Base-by-base conservation (phyloP, 2,888 invertebrate genomes). In the Agrotis segetum region DNA sequence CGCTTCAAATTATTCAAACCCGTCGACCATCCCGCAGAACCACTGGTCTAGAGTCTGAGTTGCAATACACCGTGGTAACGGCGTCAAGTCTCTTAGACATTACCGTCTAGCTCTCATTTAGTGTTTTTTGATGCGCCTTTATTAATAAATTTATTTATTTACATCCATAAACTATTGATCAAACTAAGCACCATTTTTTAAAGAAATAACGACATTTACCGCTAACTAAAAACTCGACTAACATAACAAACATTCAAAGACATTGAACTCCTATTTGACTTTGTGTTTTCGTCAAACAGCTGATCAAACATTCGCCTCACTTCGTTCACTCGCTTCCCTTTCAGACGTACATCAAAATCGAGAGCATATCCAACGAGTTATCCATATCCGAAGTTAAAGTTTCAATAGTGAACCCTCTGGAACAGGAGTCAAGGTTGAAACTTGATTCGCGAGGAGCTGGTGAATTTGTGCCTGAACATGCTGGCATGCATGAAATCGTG, bases 401-500 rank as follows among this genome's bases (percentile, higher is more conserved):
- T 4, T 98, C 98, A 75, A 97, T 99, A 67, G 97, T 97, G 67
- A 98, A 98, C 79, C 98, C 98, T 16, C 97, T 97, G 77, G 98
- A 98, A 71, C 97, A 97, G 75, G 97, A 97, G 83, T 96, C 96
- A 29, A 92, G 93, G 77, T 93, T 97, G 64, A 97, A 97, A 70
- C 92, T 98, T 74, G 97, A 98, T 84, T 94, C 96, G 11, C 97
- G 97, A 49, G 99, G 98, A 2, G 97, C 98, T 80, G 99, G 99
- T 13, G 97, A 97, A 73, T 99, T 98, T 88, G 97, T 98, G 13
- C 99, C 99, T 0, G 98, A 98, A 79, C 98, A 99, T 92, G 98
- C 99, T 84, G 99, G 99, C 79, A 98, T 99, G 98, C 99, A 99
- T 91, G 98, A 98, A 89, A 97, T 98, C 67, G 96, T 97, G 1